These are phyloP conservation scores for Drosophila koepferae DNA, from an alignment of 2,888 invertebrate species.

Conservation along the genomic window DNA sequence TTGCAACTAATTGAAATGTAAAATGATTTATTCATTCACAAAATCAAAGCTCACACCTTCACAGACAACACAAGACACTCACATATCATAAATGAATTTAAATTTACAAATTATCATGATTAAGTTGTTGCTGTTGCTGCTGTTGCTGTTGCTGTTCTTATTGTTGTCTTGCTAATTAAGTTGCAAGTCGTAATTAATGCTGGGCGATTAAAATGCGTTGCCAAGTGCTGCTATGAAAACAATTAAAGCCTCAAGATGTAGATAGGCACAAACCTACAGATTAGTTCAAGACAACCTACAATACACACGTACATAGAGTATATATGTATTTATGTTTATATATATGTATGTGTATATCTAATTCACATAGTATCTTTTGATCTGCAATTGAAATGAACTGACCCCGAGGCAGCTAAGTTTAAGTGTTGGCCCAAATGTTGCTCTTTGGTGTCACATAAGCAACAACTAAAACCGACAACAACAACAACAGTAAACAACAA, in stretches of 20 bases:
- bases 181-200: constrained; percentile 66
- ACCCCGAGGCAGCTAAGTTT: constrained; percentile 17
- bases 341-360: background rate
- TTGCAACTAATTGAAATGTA: constrained; percentile 36
- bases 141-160: constrained; percentile 17
- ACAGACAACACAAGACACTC: background rate
- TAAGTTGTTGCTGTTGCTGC: constrained; percentile 11
- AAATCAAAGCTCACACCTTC: constrained; percentile 26
- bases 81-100: constrained; percentile 45
- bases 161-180: constrained; percentile 58
- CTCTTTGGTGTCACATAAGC: constrained; percentile 38
- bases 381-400: constrained; percentile 13
- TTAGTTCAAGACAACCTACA: background rate
- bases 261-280: constrained; percentile 23
- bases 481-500: constrained; percentile 6
- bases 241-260: constrained; percentile 25
- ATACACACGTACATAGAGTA: background rate
- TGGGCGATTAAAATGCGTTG: constrained; percentile 59
- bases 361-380: constrained; percentile 4
- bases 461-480: constrained; percentile 24
- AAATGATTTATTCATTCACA: constrained; percentile 45
- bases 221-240: constrained; percentile 11
- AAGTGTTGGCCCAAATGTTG: constrained; percentile 24
- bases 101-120: constrained; percentile 64
- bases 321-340: background rate